phyloP scores from a whole-genome alignment of 2,797 vertebrate species.

The Emys orbicularis region DNA sequence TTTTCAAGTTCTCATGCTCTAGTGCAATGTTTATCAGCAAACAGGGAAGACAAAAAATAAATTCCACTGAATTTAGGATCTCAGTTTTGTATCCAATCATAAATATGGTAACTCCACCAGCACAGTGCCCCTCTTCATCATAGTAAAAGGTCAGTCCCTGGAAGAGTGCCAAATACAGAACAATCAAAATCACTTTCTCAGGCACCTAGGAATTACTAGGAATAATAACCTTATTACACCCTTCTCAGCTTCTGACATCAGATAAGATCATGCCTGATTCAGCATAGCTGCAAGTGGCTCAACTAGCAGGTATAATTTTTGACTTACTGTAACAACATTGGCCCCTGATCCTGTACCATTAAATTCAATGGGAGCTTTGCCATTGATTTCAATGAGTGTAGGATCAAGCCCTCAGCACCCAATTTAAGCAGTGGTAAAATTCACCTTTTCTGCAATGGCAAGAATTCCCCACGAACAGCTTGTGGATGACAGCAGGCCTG shows the following conservation, averaged over 20 bases:
- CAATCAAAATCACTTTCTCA: background rate
- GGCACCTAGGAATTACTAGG: background rate
- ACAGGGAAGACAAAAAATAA: background rate
- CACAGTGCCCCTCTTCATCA: background rate
- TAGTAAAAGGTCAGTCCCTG: background rate
- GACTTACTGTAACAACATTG: background rate
- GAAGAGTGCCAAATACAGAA: background rate
- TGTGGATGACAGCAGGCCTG: constrained; percentile 99
- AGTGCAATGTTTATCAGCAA: background rate
- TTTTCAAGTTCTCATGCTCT: background rate
- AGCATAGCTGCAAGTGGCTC: background rate
- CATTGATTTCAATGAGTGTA: background rate
- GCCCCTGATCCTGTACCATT: background rate
- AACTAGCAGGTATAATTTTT: background rate
- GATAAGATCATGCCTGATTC: background rate
- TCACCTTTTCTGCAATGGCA: constrained; percentile 98
- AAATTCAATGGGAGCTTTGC: background rate
- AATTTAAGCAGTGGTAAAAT: background rate
- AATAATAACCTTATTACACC: background rate
- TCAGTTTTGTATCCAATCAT: background rate
- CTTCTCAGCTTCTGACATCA: background rate
- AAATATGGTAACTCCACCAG: background rate
- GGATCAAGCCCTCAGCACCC: background rate
- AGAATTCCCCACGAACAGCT: constrained; percentile 97
- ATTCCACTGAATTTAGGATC: background rate